Percentiles rank a stretch among this genome's conserved stretches.
These are phyloP conservation scores for Gadopsis bispinosus DNA, from an alignment of 2,797 vertebrate genomes.

Conservation along the genomic window DNA sequence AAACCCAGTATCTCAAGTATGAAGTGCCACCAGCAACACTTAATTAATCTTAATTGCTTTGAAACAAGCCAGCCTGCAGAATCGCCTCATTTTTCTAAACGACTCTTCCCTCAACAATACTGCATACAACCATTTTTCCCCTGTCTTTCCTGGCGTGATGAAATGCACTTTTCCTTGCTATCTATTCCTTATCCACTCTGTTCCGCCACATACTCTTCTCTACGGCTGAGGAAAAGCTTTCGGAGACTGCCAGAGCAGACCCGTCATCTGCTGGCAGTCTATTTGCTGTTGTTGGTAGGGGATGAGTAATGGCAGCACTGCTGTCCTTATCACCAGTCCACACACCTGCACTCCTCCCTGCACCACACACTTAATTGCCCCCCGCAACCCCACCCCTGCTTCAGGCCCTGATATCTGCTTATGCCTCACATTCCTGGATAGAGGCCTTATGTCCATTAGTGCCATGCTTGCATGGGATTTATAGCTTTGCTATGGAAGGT, in stretches of 20 bases:
- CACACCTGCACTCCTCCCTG: slow-evolving; percentile 88
- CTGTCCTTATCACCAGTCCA: slow-evolving; percentile 85
- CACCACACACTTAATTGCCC: slow-evolving; percentile 88
- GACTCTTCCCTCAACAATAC: slow-evolving; percentile 73
- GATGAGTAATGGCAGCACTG: slow-evolving; percentile 88
- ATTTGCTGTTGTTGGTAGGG: slow-evolving; percentile 82
- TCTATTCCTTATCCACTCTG: slow-evolving; percentile 81
- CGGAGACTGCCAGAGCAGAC: slow-evolving; percentile 81
- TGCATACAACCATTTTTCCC: slow-evolving; percentile 70
- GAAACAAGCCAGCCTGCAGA: slow-evolving; percentile 74
- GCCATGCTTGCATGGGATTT: slow-evolving; percentile 72
- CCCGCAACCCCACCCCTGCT: slow-evolving; percentile 56
- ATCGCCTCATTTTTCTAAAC: slow-evolving; percentile 78
- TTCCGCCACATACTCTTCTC: slow-evolving; percentile 76
- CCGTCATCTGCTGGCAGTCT: slow-evolving; percentile 84
- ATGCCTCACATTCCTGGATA: slow-evolving; percentile 85
- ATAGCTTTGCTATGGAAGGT: slow-evolving; percentile 53
- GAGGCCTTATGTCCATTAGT: slow-evolving; percentile 82
- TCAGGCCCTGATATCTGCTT: slow-evolving; percentile 85
- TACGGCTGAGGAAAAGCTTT: slow-evolving; percentile 77
- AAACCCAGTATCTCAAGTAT: slow-evolving; percentile 77
- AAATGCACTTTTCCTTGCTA: slow-evolving; percentile 79
- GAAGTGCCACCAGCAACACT: slow-evolving; percentile 77
- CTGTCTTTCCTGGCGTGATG: slow-evolving; percentile 77
- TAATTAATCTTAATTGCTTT: slow-evolving; percentile 87